These are phyloP conservation scores for Octodon degus DNA, from an alignment of 2,113 vertebrate species.

Conservation along the genomic window DNA sequence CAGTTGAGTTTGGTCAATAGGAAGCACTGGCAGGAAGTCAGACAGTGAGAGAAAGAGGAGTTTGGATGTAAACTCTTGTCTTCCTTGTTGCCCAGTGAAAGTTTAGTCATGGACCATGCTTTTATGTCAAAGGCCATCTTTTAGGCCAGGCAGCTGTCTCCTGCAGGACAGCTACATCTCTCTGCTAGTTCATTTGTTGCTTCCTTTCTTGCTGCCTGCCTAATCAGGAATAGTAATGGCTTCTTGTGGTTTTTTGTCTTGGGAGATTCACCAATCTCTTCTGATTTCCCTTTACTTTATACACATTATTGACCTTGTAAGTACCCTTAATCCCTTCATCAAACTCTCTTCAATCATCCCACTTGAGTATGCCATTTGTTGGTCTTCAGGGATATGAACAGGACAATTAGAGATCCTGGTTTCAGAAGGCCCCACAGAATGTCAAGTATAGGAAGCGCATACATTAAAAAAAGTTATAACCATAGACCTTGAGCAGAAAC, in stretches of 20 bases:
- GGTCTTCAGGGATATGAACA: not conserved
- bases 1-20: not conserved
- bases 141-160: not conserved
- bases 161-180: not conserved
- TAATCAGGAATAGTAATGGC: not conserved
- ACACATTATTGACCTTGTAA: not conserved
- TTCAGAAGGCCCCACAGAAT: constrained; percentile 8
- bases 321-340: not conserved
- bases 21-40: not conserved
- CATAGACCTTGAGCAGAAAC: not conserved
- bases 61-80: not conserved
- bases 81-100: not conserved
- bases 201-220: not conserved
- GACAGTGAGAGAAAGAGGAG: not conserved
- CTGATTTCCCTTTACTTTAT: not conserved
- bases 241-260: not conserved
- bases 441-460: not conserved
- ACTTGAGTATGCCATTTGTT: not conserved
- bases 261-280: not conserved
- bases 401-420: not conserved
- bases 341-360: not conserved
- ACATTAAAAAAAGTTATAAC: not conserved
- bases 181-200: not conserved
- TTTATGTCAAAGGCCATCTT: not conserved
- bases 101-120: not conserved